These are phyloP conservation scores for Euborellia annulipes DNA, from an alignment of 1,140 invertebrate species.

Conservation along the genomic window DNA sequence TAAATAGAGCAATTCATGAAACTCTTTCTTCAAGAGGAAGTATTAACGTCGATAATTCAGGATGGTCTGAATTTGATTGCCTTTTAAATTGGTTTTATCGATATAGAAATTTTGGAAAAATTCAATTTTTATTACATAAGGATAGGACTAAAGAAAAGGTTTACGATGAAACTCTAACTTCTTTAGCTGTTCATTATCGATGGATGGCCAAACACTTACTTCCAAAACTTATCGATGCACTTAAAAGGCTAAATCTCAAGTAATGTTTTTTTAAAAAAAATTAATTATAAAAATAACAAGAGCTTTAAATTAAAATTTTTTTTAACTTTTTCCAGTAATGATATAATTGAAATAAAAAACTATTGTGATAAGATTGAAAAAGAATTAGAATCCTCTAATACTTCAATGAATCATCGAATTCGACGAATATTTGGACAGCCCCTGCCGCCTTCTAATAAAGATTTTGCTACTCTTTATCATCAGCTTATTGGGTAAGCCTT, in stretches of 20 bases:
- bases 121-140: slow-evolving; percentile 3
- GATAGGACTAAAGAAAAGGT: neutral
- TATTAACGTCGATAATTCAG: too few relatives aligned
- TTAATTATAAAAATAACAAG: too few relatives aligned
- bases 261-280: too few relatives aligned
- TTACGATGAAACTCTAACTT: slow-evolving; percentile 7
- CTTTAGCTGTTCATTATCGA: slow-evolving; percentile 13
- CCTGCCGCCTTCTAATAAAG: slow-evolving; percentile 9
- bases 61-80: slow-evolving; percentile 3
- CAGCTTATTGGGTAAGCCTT: neutral
- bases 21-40: too few relatives aligned
- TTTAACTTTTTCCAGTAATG: too few relatives aligned
- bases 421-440: slow-evolving; percentile 5
- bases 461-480: neutral
- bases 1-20: too few relatives aligned
- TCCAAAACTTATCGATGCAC: neutral
- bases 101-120: neutral
- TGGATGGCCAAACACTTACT: slow-evolving; percentile 13
- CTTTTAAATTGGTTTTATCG: slow-evolving; percentile 12
- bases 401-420: slow-evolving; percentile 3
- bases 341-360: too few relatives aligned
- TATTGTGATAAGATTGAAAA: too few relatives aligned
- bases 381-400: too few relatives aligned
- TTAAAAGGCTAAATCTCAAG: too few relatives aligned
- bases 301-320: too few relatives aligned